Conservation (phyloP, 2,888 invertebrate genomes). For the Notodonta dromedarius region DNA sequence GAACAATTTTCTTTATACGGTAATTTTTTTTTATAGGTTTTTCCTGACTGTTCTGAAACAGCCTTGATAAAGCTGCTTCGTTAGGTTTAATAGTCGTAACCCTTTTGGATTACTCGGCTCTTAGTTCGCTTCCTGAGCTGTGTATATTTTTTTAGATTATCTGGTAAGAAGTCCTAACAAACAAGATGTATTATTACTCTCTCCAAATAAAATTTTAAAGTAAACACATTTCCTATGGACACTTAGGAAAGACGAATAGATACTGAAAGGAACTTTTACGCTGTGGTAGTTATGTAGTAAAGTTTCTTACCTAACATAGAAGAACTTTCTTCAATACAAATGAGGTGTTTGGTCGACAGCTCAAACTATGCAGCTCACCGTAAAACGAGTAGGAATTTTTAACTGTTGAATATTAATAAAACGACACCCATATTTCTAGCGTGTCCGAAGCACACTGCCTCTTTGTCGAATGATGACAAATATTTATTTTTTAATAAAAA, state of each 20-base stretch:
- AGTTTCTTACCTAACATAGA: not conserved
- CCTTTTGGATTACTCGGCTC: too few species aligned
- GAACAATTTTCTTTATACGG: slow-evolving; percentile 23
- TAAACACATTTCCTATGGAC: too few species aligned
- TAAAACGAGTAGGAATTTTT: slow-evolving; percentile 3
- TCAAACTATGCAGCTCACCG: not conserved
- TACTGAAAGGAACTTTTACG: too few species aligned
- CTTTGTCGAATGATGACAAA: slow-evolving; percentile 38
- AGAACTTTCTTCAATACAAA: not conserved
- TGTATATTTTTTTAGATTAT: too few species aligned
- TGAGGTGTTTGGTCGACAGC: not conserved
- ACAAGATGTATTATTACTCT: too few species aligned
- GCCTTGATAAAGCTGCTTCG: too few species aligned
- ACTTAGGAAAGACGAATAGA: too few species aligned
- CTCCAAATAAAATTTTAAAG: too few species aligned
- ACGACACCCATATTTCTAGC: slow-evolving; percentile 30
- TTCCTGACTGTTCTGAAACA: too few species aligned
- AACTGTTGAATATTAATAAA: slow-evolving; percentile 11
- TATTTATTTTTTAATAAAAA: slow-evolving; percentile 46
- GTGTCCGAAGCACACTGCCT: slow-evolving; percentile 37
- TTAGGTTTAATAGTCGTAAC: too few species aligned
- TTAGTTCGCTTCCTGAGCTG: too few species aligned
- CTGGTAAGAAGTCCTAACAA: too few species aligned
- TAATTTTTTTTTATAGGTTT: not conserved
- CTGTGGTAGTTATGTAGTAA: not conserved